Evolutionary conservation across 1,140 invertebrate genomes (phyloP).

Genomic region (Conus betulinus): DNA sequence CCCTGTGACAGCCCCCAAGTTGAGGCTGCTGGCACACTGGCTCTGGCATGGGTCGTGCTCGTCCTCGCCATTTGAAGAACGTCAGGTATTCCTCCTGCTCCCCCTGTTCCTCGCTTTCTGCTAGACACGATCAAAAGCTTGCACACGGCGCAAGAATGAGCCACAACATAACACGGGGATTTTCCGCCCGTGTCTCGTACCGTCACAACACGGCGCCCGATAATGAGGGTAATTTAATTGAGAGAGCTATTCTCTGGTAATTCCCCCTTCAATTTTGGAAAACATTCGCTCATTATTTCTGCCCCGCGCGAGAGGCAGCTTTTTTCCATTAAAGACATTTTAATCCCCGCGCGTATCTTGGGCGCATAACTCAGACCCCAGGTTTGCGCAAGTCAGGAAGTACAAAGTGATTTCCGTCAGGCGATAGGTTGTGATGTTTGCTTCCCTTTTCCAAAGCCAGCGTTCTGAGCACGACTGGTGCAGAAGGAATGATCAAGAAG

Average conservation of each 20-base stretch:
- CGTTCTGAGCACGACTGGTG: neutral
- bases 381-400: constrained; percentile 12
- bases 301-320: neutral
- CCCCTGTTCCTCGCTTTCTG: neutral
- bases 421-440: neutral
- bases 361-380: neutral
- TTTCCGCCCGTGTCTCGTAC: neutral
- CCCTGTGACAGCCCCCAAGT: neutral
- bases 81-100: neutral
- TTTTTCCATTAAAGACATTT: constrained; percentile 19
- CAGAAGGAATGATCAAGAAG: neutral
- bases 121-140: neutral
- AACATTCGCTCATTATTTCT: constrained; percentile 30
- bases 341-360: constrained; percentile 15
- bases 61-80: neutral
- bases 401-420: constrained; percentile 11
- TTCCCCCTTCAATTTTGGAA: constrained; percentile 11
- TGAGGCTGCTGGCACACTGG: neutral
- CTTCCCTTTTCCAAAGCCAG: neutral
- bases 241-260: constrained; percentile 10
- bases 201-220: neutral
- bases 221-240: constrained; percentile 9
- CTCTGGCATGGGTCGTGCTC: neutral
- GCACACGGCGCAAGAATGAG: neutral
- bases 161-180: neutral